Evolutionary conservation across 2,113 vertebrate genomes (phyloP).

Genomic region (Colaptes auratus): DNA sequence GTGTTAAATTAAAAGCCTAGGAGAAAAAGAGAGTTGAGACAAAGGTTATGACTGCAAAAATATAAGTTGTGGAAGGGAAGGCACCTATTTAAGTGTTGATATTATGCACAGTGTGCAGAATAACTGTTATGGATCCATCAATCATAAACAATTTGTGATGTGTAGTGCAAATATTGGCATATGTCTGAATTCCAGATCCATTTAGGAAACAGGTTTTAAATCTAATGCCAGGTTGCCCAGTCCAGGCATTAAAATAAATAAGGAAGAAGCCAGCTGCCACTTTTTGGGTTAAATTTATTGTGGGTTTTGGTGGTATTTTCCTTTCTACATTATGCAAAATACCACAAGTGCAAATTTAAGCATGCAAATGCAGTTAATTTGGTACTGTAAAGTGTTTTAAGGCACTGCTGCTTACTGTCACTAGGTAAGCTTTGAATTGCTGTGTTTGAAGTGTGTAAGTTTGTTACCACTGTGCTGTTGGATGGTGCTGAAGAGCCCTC

Average conservation of each 20-base stretch:
- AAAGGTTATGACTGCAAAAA: not conserved
- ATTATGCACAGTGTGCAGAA: not conserved
- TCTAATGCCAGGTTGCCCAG: not conserved
- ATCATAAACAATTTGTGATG: not conserved
- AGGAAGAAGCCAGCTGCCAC: not conserved
- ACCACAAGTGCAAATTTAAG: not conserved
- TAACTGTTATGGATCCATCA: not conserved
- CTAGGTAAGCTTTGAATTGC: not conserved
- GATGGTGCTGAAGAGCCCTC: not conserved
- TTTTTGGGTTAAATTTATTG: not conserved
- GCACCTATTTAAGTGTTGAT: not conserved
- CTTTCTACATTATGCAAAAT: not conserved
- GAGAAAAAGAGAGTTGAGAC: not conserved
- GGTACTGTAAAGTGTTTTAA: not conserved
- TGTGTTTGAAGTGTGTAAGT: not conserved
- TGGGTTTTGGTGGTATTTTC: not conserved
- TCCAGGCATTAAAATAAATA: not conserved
- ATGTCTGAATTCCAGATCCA: not conserved
- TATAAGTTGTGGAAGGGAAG: not conserved
- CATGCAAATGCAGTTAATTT: not conserved
- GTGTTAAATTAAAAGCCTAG: not conserved
- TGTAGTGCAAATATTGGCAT: not conserved
- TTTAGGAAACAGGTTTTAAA: not conserved
- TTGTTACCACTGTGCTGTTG: not conserved
- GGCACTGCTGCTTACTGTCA: not conserved